Evolutionary conservation across 2,797 vertebrate species (phyloP).

Genomic region (Lithobates sylvaticus): DNA sequence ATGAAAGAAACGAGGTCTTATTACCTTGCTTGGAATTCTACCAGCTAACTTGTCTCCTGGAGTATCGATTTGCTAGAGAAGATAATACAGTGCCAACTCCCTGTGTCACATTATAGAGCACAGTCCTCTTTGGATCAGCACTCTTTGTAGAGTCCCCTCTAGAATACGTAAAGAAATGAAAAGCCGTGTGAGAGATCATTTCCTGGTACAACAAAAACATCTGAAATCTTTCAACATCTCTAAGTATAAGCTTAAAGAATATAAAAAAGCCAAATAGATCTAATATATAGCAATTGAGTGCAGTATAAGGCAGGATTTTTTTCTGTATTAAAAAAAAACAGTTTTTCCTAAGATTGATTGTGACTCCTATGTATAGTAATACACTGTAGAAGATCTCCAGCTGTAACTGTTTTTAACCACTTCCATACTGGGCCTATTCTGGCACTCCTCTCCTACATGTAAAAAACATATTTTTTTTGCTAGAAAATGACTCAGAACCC

Average conservation of each 20-base stretch:
- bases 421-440: no score
- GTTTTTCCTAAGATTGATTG: background rate
- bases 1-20: constrained; percentile 51
- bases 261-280: background rate
- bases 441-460: no score
- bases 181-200: constrained; percentile 13
- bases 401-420: no score
- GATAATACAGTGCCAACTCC: constrained; percentile 46
- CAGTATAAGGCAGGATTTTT: background rate
- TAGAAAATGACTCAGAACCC: no score
- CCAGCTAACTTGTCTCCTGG: constrained; percentile 38
- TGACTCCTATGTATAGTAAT: background rate
- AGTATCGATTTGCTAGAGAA: constrained; percentile 52
- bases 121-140: constrained; percentile 39
- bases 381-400: background rate
- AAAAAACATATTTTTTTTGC: no score
- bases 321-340: background rate
- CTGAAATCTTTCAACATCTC: background rate
- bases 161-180: constrained; percentile 25
- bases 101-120: constrained; percentile 49
- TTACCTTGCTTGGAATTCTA: constrained; percentile 51
- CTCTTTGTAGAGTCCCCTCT: constrained; percentile 40
- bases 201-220: background rate
- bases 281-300: background rate
- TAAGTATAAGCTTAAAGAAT: background rate